Evolutionary conservation across 2,113 vertebrate genomes (phyloP).

Genomic region (Myiagra hebetior): DNA sequence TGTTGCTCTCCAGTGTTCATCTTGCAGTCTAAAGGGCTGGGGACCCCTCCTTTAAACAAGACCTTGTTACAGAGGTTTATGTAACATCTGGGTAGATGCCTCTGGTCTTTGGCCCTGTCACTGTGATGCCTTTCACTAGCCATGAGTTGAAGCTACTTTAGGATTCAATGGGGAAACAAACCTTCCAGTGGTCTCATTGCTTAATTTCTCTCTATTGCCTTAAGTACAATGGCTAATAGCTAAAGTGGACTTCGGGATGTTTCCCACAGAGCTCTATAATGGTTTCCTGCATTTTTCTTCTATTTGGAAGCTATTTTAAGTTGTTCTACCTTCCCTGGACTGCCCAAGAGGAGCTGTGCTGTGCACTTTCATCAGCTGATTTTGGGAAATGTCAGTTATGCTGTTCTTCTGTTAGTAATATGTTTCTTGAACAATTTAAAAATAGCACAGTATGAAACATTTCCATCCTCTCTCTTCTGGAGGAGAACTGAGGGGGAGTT

Average conservation of each 20-base stretch:
- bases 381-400: constrained; percentile 50
- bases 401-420: constrained; percentile 45
- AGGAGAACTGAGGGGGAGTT: constrained; percentile 22
- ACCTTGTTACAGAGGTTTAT: neutral
- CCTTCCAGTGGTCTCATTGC: neutral
- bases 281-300: constrained; percentile 15
- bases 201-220: neutral
- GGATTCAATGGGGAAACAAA: neutral
- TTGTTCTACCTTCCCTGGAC: constrained; percentile 15
- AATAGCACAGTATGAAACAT: constrained; percentile 52
- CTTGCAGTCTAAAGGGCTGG: neutral
- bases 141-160: neutral
- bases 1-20: rapidly evolving
- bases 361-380: constrained; percentile 46
- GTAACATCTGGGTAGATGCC: neutral
- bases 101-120: neutral
- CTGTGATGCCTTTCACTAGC: neutral
- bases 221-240: neutral
- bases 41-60: neutral
- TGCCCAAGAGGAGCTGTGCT: constrained; percentile 21
- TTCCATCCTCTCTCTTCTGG: constrained; percentile 34
- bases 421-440: constrained; percentile 49
- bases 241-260: constrained; percentile 13
- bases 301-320: constrained; percentile 38
- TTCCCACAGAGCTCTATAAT: neutral